These are phyloP conservation scores for Lepus europaeus DNA, from an alignment of 2,113 vertebrate species.

Conservation along the genomic window DNA sequence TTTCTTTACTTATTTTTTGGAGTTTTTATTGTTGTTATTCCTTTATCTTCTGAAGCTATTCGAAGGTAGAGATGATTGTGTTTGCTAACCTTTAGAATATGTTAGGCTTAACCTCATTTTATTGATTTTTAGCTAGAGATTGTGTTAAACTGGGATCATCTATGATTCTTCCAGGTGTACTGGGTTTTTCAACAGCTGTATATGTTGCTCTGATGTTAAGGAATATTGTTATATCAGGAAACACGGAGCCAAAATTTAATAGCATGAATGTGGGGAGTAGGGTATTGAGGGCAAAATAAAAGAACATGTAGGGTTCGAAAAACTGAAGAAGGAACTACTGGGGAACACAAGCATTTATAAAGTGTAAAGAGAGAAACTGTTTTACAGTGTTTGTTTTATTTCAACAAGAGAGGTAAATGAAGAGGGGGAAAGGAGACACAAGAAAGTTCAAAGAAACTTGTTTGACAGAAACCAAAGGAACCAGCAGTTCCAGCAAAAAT, in stretches of 20 bases:
- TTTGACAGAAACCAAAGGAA: neutral
- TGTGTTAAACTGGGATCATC: neutral
- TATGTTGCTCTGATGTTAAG: neutral
- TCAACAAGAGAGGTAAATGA: neutral
- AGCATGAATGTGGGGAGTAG: fast-evolving
- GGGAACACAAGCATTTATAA: neutral
- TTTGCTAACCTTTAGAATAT: neutral
- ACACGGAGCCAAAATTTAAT: neutral
- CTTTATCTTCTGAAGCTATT: neutral
- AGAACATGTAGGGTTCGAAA: neutral
- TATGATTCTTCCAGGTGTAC: neutral
- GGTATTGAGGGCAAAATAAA: neutral
- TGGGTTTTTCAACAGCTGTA: too few relatives aligned
- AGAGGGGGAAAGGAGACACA: neutral
- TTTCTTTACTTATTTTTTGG: neutral
- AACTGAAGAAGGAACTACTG: neutral
- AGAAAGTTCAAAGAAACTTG: neutral
- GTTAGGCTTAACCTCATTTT: neutral
- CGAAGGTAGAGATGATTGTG: neutral
- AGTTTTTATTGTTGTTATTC: neutral
- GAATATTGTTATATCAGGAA: neutral
- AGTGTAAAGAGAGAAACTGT: neutral
- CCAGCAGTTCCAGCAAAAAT: neutral
- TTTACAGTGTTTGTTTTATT: neutral
- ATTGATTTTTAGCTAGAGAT: neutral